These are phyloP conservation scores for Varanus komodoensis DNA, from an alignment of 2,113 vertebrate species.

Conservation along the genomic window DNA sequence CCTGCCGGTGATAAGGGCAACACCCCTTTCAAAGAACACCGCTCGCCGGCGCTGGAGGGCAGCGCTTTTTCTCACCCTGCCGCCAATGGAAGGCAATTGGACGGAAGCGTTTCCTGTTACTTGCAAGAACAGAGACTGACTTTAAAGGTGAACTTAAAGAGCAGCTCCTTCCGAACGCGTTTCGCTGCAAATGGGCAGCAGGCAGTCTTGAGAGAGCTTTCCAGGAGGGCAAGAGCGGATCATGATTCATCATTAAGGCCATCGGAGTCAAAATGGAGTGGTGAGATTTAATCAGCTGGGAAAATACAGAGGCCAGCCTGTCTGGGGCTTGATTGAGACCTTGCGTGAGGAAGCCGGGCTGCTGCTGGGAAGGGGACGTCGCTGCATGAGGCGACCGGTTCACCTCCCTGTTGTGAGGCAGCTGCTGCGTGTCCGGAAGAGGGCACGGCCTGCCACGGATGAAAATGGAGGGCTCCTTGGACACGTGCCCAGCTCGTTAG, in stretches of 20 bases:
- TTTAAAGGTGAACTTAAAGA: conserved; percentile 65
- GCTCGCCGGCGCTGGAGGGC: conserved; percentile 58
- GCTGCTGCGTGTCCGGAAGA: conserved; percentile 6
- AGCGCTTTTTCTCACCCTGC: conserved; percentile 48
- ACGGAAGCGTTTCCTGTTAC: conserved; percentile 40
- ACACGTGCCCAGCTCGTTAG: not conserved
- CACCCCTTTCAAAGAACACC: conserved; percentile 52
- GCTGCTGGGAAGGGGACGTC: not conserved
- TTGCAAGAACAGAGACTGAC: conserved; percentile 47
- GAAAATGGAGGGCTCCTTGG: not conserved
- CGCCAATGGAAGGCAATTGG: conserved; percentile 51
- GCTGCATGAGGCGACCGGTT: not conserved
- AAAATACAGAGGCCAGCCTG: conserved; percentile 34
- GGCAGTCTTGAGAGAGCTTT: conserved; percentile 61
- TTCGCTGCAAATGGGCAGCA: conserved; percentile 67
- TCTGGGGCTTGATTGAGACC: not conserved
- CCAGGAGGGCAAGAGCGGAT: not conserved
- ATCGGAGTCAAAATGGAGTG: conserved; percentile 61
- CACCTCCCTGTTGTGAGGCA: conserved; percentile 8
- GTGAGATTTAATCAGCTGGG: conserved; percentile 47
- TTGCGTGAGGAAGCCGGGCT: not conserved
- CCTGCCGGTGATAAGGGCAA: conserved; percentile 55
- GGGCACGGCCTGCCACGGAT: not conserved
- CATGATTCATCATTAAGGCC: conserved; percentile 68
- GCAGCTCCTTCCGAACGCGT: conserved; percentile 57